Percentiles rank a stretch among this genome's conserved stretches.
phyloP scores from a whole-genome alignment of 2,113 vertebrate genomes.

The Porphyrio hochstetteri region DNA sequence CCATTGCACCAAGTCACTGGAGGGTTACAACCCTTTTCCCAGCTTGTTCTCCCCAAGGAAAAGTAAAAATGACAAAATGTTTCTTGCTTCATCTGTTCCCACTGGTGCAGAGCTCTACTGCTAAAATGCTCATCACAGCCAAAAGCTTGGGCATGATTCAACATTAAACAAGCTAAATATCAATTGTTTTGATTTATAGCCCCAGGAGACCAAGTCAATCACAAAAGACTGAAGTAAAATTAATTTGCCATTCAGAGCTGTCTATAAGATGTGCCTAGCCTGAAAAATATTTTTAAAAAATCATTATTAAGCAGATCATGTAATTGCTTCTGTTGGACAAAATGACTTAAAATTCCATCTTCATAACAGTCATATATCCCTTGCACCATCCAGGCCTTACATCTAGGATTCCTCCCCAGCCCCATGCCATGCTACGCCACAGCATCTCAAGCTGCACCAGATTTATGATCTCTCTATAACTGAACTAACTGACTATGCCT shows the following conservation, averaged over 20 bases:
- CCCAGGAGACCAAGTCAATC: not conserved
- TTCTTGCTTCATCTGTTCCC: not conserved
- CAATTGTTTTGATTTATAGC: constrained; percentile 34
- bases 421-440: accelerated
- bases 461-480: not conserved
- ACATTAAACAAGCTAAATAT: constrained; percentile 13
- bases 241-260: constrained; percentile 21
- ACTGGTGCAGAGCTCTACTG: not conserved
- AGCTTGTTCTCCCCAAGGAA: not conserved
- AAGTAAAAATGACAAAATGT: not conserved
- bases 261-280: not conserved
- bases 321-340: not conserved
- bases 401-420: accelerated
- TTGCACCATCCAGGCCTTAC: not conserved
- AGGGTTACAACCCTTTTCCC: not conserved
- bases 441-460: not conserved
- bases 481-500: not conserved
- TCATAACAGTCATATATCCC: not conserved
- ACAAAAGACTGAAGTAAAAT: constrained; percentile 14
- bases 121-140: not conserved
- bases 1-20: not conserved
- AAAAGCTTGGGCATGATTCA: not conserved
- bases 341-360: not conserved
- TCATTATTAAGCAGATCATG: not conserved
- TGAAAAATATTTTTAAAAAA: not conserved